phyloP scores from a whole-genome alignment of 2,888 invertebrate genomes.

The Drepanosiphum platanoidis region DNA sequence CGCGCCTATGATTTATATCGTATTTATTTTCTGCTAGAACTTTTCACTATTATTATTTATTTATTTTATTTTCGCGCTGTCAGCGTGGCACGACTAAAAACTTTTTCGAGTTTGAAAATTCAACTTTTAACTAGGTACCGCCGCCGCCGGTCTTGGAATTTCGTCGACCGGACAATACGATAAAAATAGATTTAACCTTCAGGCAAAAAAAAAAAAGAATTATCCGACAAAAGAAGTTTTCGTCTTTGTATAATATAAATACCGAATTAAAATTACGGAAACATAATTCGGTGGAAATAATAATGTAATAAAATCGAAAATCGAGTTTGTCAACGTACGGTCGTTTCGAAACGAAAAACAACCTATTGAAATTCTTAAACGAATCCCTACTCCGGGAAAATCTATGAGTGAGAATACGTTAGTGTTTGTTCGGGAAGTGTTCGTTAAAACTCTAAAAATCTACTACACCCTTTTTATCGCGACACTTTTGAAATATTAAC shows the following conservation, averaged over 20 bases:
- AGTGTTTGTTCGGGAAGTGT: too few relatives aligned
- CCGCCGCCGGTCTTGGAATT: neutral
- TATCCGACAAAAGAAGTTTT: neutral
- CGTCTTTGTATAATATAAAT: neutral
- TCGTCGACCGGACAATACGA: neutral
- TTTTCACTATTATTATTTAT: too few relatives aligned
- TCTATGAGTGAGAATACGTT: too few relatives aligned
- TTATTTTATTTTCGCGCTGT: neutral
- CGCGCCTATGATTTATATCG: neutral
- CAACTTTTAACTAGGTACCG: neutral
- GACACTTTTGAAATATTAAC: too few relatives aligned
- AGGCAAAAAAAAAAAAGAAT: neutral
- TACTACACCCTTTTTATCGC: too few relatives aligned
- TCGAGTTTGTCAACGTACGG: too few relatives aligned
- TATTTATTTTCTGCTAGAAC: neutral
- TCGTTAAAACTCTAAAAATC: too few relatives aligned
- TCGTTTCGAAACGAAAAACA: too few relatives aligned
- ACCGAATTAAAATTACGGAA: neutral
- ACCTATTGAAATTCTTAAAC: too few relatives aligned
- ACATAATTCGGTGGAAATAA: neutral
- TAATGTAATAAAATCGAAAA: too few relatives aligned
- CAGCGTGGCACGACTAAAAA: neutral
- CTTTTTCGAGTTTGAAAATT: constrained; percentile 9
- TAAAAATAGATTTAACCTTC: neutral
- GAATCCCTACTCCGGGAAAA: too few relatives aligned